A percentile compares a stretch with the other conserved stretches of the same genome.
Evolutionary conservation across 2,888 invertebrate genomes (phyloP).

Genomic region (Masnerella sp.): DNA sequence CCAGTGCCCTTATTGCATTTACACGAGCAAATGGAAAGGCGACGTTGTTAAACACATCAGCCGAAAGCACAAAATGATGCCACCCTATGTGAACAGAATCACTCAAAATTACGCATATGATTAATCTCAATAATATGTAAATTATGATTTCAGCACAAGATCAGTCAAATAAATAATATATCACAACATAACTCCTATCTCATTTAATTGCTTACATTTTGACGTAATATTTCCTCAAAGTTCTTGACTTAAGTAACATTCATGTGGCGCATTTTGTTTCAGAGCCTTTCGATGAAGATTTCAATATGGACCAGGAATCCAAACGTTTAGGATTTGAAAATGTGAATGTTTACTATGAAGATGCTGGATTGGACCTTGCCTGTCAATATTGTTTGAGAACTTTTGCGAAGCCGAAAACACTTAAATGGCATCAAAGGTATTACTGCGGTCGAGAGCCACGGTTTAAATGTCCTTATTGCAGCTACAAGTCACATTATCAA

Average conservation of each 20-base stretch:
- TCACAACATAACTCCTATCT: no score
- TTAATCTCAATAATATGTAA: not conserved
- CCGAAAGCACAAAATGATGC: constrained; percentile 53
- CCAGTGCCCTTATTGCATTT: constrained; percentile 65
- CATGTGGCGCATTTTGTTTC: constrained; percentile 27
- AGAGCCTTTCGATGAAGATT: constrained; percentile 5
- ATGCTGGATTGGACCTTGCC: no score
- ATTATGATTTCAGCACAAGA: not conserved
- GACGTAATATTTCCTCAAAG: no score
- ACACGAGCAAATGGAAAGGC: constrained; percentile 62
- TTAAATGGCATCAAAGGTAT: constrained; percentile 76
- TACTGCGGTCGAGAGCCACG: constrained; percentile 69
- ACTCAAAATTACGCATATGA: not conserved
- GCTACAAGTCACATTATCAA: constrained; percentile 56
- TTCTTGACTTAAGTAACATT: no score
- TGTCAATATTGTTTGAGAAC: constrained; percentile 23
- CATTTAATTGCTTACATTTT: no score
- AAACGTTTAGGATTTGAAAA: no score
- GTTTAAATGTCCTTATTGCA: constrained; percentile 69
- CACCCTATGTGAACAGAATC: constrained; percentile 45
- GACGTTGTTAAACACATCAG: constrained; percentile 60
- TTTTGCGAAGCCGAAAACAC: constrained; percentile 20
- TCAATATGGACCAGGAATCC: no score
- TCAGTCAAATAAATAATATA: not conserved
- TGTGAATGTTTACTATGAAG: no score